Evolutionary conservation across 53 echinoderm and acorn worm species (phyloP).

Genomic region (Crossaster papposus): DNA sequence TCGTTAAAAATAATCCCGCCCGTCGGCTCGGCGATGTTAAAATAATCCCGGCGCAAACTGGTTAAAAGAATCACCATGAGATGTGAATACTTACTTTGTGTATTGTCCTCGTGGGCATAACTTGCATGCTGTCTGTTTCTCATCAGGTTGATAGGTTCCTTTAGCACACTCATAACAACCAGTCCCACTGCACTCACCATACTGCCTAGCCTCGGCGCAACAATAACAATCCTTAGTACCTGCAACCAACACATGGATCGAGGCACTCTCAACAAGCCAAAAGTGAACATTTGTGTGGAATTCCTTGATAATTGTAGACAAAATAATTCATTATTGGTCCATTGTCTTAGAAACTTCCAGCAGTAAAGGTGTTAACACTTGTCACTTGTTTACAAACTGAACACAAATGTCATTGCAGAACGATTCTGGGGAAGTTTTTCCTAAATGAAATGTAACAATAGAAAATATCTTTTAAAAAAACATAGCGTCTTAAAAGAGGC

Average conservation of each 20-base stretch:
- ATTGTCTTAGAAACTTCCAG: too few relatives aligned
- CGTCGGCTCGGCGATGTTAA: too few relatives aligned
- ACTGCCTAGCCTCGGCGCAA: constrained; percentile 36
- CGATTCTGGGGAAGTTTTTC: too few relatives aligned
- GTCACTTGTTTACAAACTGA: too few relatives aligned
- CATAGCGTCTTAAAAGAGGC: too few relatives aligned
- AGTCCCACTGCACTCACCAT: constrained; percentile 23
- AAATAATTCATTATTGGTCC: neutral
- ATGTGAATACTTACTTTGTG: constrained; percentile 40
- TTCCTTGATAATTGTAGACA: too few relatives aligned
- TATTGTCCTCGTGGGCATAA: constrained; percentile 60
- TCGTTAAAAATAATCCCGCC: too few relatives aligned
- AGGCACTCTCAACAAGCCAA: neutral
- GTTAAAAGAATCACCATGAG: neutral
- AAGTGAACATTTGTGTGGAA: neutral
- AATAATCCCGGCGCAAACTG: too few relatives aligned
- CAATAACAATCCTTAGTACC: constrained; percentile 65
- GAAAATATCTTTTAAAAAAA: too few relatives aligned
- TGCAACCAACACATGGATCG: constrained; percentile 4
- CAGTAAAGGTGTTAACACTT: too few relatives aligned
- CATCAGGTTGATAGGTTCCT: constrained; percentile 69
- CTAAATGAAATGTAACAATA: too few relatives aligned
- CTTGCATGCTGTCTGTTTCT: constrained; percentile 53
- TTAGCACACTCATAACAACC: constrained; percentile 57
- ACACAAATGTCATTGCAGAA: too few relatives aligned